phyloP scores from a whole-genome alignment of 2,113 vertebrate genomes.

The Nyctibius bracteatus region DNA sequence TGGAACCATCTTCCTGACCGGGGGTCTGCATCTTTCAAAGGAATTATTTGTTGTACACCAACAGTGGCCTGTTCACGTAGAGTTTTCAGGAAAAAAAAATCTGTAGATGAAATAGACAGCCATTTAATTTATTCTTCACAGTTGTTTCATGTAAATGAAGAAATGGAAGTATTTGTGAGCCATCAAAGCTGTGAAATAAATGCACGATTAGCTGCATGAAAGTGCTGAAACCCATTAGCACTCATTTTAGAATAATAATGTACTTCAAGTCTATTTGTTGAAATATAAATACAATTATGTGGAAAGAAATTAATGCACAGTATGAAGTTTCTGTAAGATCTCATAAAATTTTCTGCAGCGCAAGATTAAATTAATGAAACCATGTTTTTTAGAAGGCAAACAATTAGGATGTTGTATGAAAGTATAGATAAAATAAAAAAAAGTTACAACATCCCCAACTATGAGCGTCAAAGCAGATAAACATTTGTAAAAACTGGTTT shows the following conservation, averaged over 20 bases:
- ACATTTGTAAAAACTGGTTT: neutral
- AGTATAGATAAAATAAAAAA: neutral
- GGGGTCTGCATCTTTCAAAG: neutral
- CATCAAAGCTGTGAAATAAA: conserved; percentile 49
- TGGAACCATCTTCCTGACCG: neutral
- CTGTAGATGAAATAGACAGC: neutral
- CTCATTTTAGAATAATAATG: conserved; percentile 53
- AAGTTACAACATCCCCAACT: too few relatives aligned
- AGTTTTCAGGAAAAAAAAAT: neutral
- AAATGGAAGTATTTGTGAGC: conserved; percentile 1
- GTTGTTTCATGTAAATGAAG: conserved; percentile 41
- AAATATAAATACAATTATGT: conserved; percentile 63
- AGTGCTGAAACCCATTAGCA: conserved; percentile 52
- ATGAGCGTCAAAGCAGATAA: neutral
- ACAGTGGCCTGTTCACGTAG: neutral
- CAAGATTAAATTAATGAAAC: neutral
- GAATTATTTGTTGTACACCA: neutral
- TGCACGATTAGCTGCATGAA: conserved; percentile 25
- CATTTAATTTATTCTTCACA: conserved; percentile 46
- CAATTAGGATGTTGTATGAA: neutral
- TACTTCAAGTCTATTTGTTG: conserved; percentile 51
- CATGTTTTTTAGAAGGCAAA: neutral
- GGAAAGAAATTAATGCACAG: conserved; percentile 43
- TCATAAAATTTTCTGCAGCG: neutral
- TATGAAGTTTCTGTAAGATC: conserved; percentile 7